phyloP scores from a whole-genome alignment of 2,797 vertebrate species.

The Brotula barbata region DNA sequence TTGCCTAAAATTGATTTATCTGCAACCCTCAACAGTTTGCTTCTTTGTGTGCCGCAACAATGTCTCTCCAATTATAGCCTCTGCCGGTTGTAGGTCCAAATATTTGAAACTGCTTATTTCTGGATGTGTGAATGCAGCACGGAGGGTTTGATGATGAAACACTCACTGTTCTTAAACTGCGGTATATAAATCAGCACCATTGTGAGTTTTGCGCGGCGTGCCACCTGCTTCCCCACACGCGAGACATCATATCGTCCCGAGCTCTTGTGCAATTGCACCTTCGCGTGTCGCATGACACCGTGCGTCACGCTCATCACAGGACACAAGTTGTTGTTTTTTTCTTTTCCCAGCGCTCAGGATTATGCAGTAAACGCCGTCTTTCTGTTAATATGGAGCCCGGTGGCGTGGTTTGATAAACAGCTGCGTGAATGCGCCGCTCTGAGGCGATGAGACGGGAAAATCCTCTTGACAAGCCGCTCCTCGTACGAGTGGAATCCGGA shows the following conservation, averaged over 20 bases:
- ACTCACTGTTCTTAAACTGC: too few relatives aligned
- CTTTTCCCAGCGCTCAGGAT: conserved; percentile 15
- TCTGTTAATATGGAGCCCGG: conserved; percentile 48
- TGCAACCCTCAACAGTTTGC: conserved; percentile 13
- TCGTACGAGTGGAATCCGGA: conserved; percentile 57
- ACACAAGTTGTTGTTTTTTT: background rate
- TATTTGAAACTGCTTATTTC: conserved; percentile 10
- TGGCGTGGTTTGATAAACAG: conserved; percentile 56
- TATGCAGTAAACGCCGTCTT: conserved; percentile 39
- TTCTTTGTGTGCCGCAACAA: conserved; percentile 17
- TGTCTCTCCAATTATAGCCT: conserved; percentile 9
- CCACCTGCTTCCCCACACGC: too few relatives aligned
- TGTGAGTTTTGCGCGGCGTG: too few relatives aligned
- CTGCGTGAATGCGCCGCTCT: conserved; percentile 46
- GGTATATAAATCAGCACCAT: too few relatives aligned
- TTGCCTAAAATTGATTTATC: conserved; percentile 38
- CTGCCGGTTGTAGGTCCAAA: conserved; percentile 38
- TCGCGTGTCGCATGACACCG: too few relatives aligned
- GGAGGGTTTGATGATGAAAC: conserved; percentile 2
- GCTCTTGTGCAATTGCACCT: too few relatives aligned
- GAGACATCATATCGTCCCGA: too few relatives aligned
- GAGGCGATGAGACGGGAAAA: conserved; percentile 60
- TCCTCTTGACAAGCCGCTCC: conserved; percentile 55
- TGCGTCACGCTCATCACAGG: background rate
- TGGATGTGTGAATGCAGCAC: background rate